Base-by-base conservation (phyloP, 2,113 vertebrate genomes). In the Sebastes schlegelii region DNA sequence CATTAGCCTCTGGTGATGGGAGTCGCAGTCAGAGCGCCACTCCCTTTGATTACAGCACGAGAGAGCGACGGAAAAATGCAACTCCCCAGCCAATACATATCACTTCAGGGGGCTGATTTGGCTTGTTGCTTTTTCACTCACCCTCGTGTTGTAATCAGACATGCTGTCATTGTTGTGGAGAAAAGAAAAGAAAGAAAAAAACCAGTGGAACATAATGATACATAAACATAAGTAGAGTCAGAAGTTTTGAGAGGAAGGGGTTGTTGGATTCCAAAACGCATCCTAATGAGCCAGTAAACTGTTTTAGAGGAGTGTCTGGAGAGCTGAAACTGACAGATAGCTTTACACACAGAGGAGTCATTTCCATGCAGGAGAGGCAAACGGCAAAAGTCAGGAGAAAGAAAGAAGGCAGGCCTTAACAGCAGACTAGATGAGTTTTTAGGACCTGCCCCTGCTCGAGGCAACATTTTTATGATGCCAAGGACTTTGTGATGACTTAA, bases 31-130 rank as follows among this genome's bases (percentile, higher is more conserved):
- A 79, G 91, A 86, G 83, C 45, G 69, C 62, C 85, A 88, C 84
- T 91, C 84, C 85, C 80, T 92, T 88, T 94, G 94, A 95, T 95
- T 95, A 93, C 88, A 89, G 87, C 87, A 60, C 82, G 77, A 86
- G 88, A 86, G 86, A 89, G 81, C 46, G 34, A 43, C 57, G 88
- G 79, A 83, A 84, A 86, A 92, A 87, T 68, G 68, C 66, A 79
- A 65, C 76, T 87, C 80, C 88, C 77, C 73, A 91, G 89, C 89
- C 85, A 77, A 90, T 85, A 90, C 64, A 60, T 45, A 74, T 82
- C 93, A 82, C 93, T 69, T 85, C 90, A 79, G 93, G 94, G 91
- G 94, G 95, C 91, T 96, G 95, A 96, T 96, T 95, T 91, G 89
- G 55, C 85, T 83, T 82, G 85, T 84, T 91, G 92, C 85, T 85